Evolutionary conservation across 2,888 invertebrate species (phyloP).

Genomic region (Agrotis exclamationis): DNA sequence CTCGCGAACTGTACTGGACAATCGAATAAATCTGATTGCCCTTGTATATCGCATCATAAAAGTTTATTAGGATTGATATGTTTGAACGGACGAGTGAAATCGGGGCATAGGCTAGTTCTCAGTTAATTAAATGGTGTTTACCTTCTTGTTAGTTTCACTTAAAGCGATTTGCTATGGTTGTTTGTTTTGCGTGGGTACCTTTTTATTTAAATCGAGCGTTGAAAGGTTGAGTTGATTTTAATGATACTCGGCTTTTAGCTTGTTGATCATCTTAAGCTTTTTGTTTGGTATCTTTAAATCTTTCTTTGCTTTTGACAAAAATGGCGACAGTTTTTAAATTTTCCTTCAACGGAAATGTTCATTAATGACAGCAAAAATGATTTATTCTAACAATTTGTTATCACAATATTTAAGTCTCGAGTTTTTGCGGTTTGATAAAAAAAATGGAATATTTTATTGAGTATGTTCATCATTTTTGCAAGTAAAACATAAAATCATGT

Average conservation of each 20-base stretch:
- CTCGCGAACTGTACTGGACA: conserved; percentile 43
- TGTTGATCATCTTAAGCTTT: neutral
- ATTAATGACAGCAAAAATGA: conserved; percentile 10
- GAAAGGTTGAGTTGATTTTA: conserved; percentile 8
- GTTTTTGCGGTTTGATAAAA: conserved; percentile 4
- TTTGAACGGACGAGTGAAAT: conserved; percentile 48
- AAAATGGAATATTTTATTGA: conserved; percentile 16
- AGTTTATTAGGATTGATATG: conserved; percentile 54
- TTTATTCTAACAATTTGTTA: conserved; percentile 36
- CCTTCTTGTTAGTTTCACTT: conserved; percentile 45
- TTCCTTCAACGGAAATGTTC: neutral
- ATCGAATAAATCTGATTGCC: conserved; percentile 49
- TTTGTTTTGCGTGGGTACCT: conserved; percentile 29
- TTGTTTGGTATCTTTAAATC: neutral
- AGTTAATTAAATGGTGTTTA: conserved; percentile 53
- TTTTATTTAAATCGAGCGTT: conserved; percentile 22
- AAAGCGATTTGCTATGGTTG: conserved; percentile 32
- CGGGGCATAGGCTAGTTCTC: conserved; percentile 47
- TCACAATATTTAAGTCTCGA: neutral
- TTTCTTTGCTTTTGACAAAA: conserved; percentile 7
- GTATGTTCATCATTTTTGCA: conserved; percentile 10
- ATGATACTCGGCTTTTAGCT: neutral
- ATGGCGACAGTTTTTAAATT: neutral
- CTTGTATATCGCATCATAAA: conserved; percentile 47
- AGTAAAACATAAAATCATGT: conserved; percentile 6